Evolutionary conservation across 2,888 invertebrate genomes (phyloP).

Genomic region (Psylliodes chrysocephalus): DNA sequence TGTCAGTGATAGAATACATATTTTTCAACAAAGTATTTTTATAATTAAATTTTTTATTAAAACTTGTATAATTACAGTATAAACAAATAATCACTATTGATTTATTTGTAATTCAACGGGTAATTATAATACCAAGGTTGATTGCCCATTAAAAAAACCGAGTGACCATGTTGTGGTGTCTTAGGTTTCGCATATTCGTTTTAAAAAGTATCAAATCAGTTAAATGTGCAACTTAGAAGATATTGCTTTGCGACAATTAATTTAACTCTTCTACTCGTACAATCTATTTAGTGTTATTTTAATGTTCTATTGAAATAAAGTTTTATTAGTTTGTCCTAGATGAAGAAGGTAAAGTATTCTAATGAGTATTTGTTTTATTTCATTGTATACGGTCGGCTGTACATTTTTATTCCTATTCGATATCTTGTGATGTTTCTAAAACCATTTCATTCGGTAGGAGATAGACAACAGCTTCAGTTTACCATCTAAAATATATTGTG

Average conservation of each 20-base stretch:
- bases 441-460: too few relatives aligned
- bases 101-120: slow-evolving; percentile 1
- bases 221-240: neutral
- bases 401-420: too few relatives aligned
- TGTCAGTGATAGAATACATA: too few relatives aligned
- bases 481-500: too few relatives aligned
- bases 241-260: neutral
- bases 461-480: too few relatives aligned
- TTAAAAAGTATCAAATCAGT: slow-evolving; percentile 2
- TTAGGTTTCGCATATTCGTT: neutral
- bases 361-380: neutral
- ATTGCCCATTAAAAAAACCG: slow-evolving; percentile 21
- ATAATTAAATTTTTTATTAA: neutral
- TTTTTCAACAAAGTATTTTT: too few relatives aligned
- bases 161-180: slow-evolving; percentile 1
- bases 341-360: slow-evolving; percentile 7
- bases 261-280: too few relatives aligned
- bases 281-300: neutral
- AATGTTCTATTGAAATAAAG: neutral
- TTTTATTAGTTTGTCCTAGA: neutral
- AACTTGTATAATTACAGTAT: neutral
- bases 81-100: slow-evolving; percentile 9
- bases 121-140: slow-evolving; percentile 24
- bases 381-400: too few relatives aligned
- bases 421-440: too few relatives aligned